These are phyloP conservation scores for Linhomoeus sp. DNA, from an alignment of 2,888 invertebrate genomes.

Conservation along the genomic window DNA sequence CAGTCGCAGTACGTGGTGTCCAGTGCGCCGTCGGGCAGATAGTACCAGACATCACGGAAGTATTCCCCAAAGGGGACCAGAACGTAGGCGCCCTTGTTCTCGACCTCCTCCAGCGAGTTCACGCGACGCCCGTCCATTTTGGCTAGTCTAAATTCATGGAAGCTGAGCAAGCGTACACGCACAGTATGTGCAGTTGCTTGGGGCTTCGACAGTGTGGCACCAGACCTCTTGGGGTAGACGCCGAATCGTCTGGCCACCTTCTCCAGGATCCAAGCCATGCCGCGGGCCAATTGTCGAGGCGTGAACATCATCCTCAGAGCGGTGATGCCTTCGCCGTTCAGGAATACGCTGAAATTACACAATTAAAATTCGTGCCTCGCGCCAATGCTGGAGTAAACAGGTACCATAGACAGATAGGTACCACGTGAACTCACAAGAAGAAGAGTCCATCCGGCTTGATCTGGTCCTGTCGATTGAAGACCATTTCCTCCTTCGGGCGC, in stretches of 20 bases:
- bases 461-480: too few species aligned
- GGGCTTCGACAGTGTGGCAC: not conserved
- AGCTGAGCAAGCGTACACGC: too few species aligned
- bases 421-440: too few species aligned
- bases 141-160: not conserved
- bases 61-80: not conserved
- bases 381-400: too few species aligned
- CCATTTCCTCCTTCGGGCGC: too few species aligned
- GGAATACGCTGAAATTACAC: not conserved
- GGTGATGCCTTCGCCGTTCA: not conserved
- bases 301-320: not conserved
- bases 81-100: conserved; percentile 1
- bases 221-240: not conserved
- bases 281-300: not conserved
- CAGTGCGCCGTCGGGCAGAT: not conserved
- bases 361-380: too few species aligned
- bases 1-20: conserved; percentile 1
- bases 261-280: conserved; percentile 1
- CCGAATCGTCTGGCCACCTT: not conserved
- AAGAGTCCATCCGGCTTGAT: too few species aligned
- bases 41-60: conserved; percentile 1
- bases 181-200: too few species aligned
- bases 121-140: not conserved
- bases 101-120: not conserved
- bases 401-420: too few species aligned